These are phyloP conservation scores for Potamarius usumacintae DNA, from an alignment of 2,113 vertebrate genomes.

Conservation along the genomic window DNA sequence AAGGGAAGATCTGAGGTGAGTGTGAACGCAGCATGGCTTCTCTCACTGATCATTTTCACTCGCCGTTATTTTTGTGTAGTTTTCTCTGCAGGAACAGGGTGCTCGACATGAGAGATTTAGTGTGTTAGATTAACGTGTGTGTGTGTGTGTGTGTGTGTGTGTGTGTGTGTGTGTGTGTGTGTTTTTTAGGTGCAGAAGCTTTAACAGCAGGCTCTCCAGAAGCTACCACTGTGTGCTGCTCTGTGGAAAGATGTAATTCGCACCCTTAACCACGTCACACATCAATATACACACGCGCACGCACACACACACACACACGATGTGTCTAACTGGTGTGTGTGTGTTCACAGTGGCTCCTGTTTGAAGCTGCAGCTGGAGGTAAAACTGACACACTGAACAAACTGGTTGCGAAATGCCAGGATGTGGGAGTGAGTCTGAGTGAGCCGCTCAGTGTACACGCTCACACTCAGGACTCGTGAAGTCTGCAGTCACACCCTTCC, in stretches of 20 bases:
- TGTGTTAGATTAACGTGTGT: background rate
- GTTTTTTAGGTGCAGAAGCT: conserved; percentile 84
- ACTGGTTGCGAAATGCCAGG: conserved; percentile 91
- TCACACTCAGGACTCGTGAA: conserved; percentile 81
- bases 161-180: conserved; percentile 25
- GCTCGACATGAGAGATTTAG: background rate
- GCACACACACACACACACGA: conserved; percentile 4
- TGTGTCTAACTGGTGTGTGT: background rate
- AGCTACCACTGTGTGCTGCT: conserved; percentile 91
- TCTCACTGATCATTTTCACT: background rate
- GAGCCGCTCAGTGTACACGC: conserved; percentile 89
- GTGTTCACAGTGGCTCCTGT: conserved; percentile 88
- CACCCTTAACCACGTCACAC: conserved; percentile 5
- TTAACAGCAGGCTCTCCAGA: conserved; percentile 89
- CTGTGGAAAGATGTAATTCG: conserved; percentile 97
- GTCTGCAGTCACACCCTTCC: conserved; percentile 28
- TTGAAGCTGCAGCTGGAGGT: conserved; percentile 91
- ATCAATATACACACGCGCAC: too few species aligned
- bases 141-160: conserved; percentile 7
- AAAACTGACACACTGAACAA: conserved; percentile 90
- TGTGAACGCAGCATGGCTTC: background rate
- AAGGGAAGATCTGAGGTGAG: background rate
- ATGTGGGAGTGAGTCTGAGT: conserved; percentile 94
- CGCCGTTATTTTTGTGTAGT: background rate
- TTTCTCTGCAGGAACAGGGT: background rate